Base-by-base conservation (phyloP, 2,888 invertebrate genomes). In the Gandaritis pyraliata region DNA sequence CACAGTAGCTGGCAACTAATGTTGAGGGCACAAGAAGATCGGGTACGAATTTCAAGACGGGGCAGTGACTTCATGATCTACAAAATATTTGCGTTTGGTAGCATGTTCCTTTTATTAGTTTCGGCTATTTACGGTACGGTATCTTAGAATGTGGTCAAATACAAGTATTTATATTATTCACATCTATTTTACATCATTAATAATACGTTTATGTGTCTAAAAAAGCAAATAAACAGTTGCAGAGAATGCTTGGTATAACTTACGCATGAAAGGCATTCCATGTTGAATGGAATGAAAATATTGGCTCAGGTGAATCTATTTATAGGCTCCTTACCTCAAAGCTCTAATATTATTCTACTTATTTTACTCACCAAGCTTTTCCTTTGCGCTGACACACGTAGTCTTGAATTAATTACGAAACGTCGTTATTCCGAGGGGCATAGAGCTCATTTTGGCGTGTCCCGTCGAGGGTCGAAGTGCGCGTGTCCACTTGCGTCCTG, bases 361-460 rank as follows among this genome's bases (percentile, higher is more conserved):
- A 86, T 85, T 79, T 75, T 76, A 81, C 85, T 84, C 75, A 87
- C 87, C 75, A 77, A 76, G 77, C 72, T 74, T 72, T 78, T 75
- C 74, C 74, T 74, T 74, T 77, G 78, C 80, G 80, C 74, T 77
- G 77, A 77, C 82, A 82, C 78, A 80, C 71, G 73, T 76, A 72
- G 75, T 66, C 18, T 46, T n/a, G 68, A 71, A 79, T 75, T 86
- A 88, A 88, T 88, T 88, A 86, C 78, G 82, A 84, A 84, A 75
- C 83, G 77, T 74, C 75, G 83, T 80, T 90, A 88, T 86, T 78
- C 78, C 79, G 66, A 71, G 75, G 77, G 80, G 68, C 72, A 76
- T 88, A 90, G 82, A 79, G 91, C 88, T 78, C 88, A 90, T 88
- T 85, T 88, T 89, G 75, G 86, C 78, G 72, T 62, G 71, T 64